Conservation (phyloP, 2,113 vertebrate genomes). For the Uropsilus gracilis region DNA sequence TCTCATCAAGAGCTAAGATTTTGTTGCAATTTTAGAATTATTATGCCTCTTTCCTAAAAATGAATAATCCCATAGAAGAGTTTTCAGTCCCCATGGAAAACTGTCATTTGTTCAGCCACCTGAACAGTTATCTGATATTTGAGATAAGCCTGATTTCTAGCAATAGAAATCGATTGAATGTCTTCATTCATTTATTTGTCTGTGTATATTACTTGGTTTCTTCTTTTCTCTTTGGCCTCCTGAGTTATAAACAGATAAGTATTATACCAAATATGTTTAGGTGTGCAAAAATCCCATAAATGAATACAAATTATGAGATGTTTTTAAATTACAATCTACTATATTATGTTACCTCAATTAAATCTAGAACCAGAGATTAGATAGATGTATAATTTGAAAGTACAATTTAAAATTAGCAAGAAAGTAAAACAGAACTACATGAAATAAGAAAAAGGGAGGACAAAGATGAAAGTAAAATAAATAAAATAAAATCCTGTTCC, state of each 20-base stretch:
- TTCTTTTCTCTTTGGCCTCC: neutral
- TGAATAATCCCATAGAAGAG: neutral
- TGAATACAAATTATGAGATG: neutral
- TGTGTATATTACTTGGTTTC: neutral
- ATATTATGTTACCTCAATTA: neutral
- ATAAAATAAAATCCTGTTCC: neutral
- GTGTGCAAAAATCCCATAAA: neutral
- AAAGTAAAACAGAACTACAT: neutral
- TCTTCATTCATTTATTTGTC: neutral
- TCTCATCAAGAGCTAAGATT: neutral
- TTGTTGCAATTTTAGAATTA: neutral
- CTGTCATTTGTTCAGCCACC: neutral
- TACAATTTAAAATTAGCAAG: neutral
- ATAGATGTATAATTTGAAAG: neutral
- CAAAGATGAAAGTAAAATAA: neutral
- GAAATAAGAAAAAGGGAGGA: accelerated
- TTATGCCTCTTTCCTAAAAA: neutral
- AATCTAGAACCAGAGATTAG: neutral
- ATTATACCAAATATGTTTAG: neutral
- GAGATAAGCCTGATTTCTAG: neutral
- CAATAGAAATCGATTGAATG: neutral
- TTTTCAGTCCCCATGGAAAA: neutral
- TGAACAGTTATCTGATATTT: neutral
- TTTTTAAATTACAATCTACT: neutral
- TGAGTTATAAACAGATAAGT: neutral